Evolutionary conservation across 2,113 vertebrate species (phyloP).

Genomic region (Procavia capensis): DNA sequence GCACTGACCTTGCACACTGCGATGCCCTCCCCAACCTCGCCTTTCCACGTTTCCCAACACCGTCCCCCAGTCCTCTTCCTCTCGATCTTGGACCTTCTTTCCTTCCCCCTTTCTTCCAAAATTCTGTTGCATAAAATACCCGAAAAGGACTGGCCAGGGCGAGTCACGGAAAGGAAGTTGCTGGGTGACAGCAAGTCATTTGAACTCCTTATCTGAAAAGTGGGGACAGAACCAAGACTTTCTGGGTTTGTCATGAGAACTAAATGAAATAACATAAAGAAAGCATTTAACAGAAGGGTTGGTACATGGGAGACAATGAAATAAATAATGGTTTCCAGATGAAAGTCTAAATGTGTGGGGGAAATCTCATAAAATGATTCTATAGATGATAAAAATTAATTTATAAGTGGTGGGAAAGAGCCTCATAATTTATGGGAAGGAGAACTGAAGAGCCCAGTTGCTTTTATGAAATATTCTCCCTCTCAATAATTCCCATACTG

Average conservation of each 20-base stretch:
- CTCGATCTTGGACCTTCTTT: not conserved
- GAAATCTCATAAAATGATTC: not conserved
- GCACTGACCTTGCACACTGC: not conserved
- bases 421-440: conserved; percentile 49
- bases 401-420: not conserved
- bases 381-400: not conserved
- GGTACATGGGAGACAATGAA: not conserved
- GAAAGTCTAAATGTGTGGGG: not conserved
- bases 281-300: conserved; percentile 13
- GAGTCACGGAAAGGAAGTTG: not conserved
- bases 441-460: conserved; percentile 54
- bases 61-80: not conserved
- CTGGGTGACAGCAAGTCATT: not conserved
- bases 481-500: conserved; percentile 26
- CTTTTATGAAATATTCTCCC: not conserved
- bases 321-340: not conserved
- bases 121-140: not conserved
- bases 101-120: not conserved
- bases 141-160: not conserved
- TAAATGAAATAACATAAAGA: conserved; percentile 9
- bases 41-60: not conserved
- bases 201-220: not conserved
- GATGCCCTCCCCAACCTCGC: not conserved
- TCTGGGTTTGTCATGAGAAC: not conserved
- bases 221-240: not conserved